A percentile compares a stretch with the other conserved stretches of the same genome.
phyloP scores from a whole-genome alignment of 1,140 invertebrate species.

The Cydia splendana region DNA sequence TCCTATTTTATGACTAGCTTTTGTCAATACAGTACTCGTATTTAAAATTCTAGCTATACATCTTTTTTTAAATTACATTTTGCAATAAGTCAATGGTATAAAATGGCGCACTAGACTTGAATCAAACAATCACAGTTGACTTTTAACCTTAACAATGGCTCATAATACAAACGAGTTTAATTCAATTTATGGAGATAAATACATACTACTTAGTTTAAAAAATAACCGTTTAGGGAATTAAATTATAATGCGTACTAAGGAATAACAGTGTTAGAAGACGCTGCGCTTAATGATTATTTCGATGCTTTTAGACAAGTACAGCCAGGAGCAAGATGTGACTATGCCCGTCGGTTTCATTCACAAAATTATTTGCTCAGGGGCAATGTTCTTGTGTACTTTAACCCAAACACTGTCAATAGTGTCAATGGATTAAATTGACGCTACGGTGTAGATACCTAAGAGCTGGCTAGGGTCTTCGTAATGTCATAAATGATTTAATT shows the following conservation, averaged over 20 bases:
- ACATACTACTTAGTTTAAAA: too few relatives aligned
- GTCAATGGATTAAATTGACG: too few relatives aligned
- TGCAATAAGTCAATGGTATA: background rate
- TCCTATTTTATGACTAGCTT: conserved; percentile 40
- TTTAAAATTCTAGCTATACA: conserved; percentile 6
- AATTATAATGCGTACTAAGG: too few relatives aligned
- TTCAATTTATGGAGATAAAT: too few relatives aligned
- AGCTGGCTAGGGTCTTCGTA: too few relatives aligned
- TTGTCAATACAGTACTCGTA: background rate
- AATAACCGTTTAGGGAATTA: too few relatives aligned
- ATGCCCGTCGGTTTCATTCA: background rate
- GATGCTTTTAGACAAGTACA: background rate
- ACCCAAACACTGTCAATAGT: too few relatives aligned
- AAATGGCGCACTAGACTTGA: background rate
- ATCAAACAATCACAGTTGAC: conserved; percentile 18
- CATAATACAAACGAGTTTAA: too few relatives aligned
- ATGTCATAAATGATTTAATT: background rate
- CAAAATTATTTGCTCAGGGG: background rate
- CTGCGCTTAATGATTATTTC: background rate
- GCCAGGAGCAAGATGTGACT: background rate
- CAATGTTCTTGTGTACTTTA: background rate
- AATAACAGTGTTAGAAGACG: background rate
- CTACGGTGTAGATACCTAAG: too few relatives aligned
- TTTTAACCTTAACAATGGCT: background rate
- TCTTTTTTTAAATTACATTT: background rate